A percentile compares a stretch with the other conserved stretches of the same genome.
phyloP scores from a whole-genome alignment of 2,113 vertebrate genomes.

The Tapirus terrestris region DNA sequence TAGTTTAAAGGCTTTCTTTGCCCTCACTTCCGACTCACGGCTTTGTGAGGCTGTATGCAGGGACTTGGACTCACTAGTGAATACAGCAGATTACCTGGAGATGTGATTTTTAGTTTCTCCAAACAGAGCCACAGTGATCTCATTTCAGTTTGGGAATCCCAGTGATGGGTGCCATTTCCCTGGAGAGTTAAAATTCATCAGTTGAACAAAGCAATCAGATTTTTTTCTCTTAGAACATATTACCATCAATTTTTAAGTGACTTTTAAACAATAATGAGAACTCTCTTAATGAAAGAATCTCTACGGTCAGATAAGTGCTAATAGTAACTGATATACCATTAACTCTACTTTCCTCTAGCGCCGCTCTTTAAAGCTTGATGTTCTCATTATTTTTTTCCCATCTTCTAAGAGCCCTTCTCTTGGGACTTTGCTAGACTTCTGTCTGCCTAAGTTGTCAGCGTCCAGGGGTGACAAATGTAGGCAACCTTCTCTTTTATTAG shows the following conservation, averaged over 20 bases:
- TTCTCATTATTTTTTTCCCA: conserved; percentile 66
- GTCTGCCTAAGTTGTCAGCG: conserved; percentile 42
- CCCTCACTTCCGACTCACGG: conserved; percentile 70
- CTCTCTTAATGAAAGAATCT: conserved; percentile 78
- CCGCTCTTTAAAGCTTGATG: conserved; percentile 27
- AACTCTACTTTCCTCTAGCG: conserved; percentile 53
- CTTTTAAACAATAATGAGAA: conserved; percentile 77
- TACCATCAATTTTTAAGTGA: conserved; percentile 76
- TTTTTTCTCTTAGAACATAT: conserved; percentile 66
- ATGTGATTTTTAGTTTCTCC: conserved; percentile 61
- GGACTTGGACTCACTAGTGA: conserved; percentile 47
- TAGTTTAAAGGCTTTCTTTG: conserved; percentile 61
- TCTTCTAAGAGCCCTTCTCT: conserved; percentile 51
- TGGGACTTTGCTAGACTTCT: conserved; percentile 56
- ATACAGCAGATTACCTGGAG: conserved; percentile 60
- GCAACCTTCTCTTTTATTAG: conserved; percentile 49
- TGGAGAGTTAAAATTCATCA: conserved; percentile 77
- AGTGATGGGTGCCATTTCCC: conserved; percentile 73
- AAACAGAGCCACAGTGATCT: conserved; percentile 66
- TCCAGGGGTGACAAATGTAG: conserved; percentile 51
- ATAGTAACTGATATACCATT: conserved; percentile 62
- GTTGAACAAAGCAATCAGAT: conserved; percentile 75
- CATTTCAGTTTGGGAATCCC: conserved; percentile 71
- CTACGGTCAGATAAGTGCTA: conserved; percentile 66
- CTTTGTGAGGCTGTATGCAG: conserved; percentile 41